Evolutionary conservation across 2,888 invertebrate species (phyloP).

Genomic region (Meganola albula): DNA sequence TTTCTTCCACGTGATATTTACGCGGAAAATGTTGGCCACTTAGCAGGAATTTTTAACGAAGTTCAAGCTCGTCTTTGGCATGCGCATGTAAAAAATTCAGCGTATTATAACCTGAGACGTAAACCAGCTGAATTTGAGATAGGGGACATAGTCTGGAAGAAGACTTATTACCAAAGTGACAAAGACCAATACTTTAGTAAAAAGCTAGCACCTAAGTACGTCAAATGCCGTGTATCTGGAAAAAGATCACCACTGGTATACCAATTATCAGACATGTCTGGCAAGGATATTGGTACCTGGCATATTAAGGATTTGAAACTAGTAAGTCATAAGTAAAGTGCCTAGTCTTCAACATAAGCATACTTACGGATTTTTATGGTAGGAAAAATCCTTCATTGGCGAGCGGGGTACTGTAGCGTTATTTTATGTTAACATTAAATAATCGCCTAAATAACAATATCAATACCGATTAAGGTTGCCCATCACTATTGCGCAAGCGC

Average conservation of each 20-base stretch:
- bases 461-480: too few species aligned
- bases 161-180: conserved; percentile 17
- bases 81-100: conserved; percentile 10
- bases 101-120: conserved; percentile 16
- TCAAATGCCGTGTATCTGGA: conserved; percentile 11
- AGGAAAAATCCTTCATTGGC: too few species aligned
- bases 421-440: too few species aligned
- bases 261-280: conserved; percentile 15
- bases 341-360: too few species aligned
- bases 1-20: conserved; percentile 17
- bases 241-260: conserved; percentile 21
- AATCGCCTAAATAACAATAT: too few species aligned
- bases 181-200: conserved; percentile 16
- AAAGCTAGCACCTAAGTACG: conserved; percentile 9
- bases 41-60: conserved; percentile 9
- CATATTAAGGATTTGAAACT: too few species aligned
- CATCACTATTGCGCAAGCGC: too few species aligned
- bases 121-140: conserved; percentile 19
- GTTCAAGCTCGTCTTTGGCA: conserved; percentile 10
- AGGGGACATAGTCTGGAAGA: too few species aligned
- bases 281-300: conserved; percentile 14
- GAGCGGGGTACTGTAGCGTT: too few species aligned
- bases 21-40: conserved; percentile 7
- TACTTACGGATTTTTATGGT: too few species aligned
- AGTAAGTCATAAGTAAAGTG: too few species aligned